Conservation (phyloP, 2,797 vertebrate genomes). For the Crocidura indochinensis region DNA sequence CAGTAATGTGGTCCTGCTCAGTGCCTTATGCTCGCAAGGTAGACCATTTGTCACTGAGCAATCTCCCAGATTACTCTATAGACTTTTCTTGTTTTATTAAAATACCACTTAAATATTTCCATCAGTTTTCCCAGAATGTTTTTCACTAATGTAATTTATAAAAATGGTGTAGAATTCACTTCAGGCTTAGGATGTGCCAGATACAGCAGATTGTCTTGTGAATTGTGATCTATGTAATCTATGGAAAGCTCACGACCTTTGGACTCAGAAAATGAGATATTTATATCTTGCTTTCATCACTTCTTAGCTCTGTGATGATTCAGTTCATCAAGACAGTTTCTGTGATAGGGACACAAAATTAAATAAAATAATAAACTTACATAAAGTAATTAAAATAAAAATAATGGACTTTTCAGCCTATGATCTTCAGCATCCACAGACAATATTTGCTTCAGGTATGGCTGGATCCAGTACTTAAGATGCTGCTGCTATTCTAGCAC, state of each 20-base stretch:
- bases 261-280: neutral
- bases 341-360: neutral
- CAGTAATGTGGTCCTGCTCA: neutral
- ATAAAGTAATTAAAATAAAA: neutral
- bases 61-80: too few species aligned
- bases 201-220: neutral
- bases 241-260: neutral
- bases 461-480: constrained; percentile 3
- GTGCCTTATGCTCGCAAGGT: too few species aligned
- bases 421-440: neutral
- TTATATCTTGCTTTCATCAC: neutral
- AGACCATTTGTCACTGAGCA: too few species aligned
- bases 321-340: neutral
- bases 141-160: neutral
- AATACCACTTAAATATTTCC: neutral
- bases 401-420: neutral
- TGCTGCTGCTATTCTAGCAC: neutral
- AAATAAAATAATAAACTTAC: too few species aligned
- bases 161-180: neutral
- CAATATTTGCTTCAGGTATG: neutral
- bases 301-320: constrained; percentile 31
- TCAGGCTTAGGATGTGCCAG: neutral
- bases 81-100: too few species aligned
- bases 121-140: constrained; percentile 27
- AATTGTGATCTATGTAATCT: neutral